A percentile compares a stretch with the other conserved stretches of the same genome.
Conservation (phyloP, 2,888 invertebrate genomes). For the Sicus ferrugineus region DNA sequence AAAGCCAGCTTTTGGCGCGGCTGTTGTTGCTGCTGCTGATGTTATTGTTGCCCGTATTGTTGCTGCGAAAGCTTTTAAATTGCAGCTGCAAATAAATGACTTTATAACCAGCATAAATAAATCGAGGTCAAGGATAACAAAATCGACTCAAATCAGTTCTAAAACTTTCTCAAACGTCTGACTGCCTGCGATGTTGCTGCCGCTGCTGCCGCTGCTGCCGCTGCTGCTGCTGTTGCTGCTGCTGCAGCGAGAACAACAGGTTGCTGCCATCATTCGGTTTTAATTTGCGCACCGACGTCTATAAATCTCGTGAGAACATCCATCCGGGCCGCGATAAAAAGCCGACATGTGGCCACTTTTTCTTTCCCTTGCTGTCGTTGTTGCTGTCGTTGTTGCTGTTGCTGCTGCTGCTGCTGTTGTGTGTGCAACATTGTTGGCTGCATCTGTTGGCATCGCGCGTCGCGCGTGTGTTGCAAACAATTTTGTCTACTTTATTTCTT, state of each 20-base stretch:
- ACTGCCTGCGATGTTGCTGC: background rate
- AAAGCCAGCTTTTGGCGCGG: background rate
- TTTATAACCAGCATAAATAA: background rate
- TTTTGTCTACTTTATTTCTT: slow-evolving; percentile 22
- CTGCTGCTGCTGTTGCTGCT: background rate
- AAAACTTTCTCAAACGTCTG: background rate
- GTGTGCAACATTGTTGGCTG: background rate
- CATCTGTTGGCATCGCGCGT: no score
- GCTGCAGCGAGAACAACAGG: slow-evolving; percentile 9
- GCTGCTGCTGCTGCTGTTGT: background rate
- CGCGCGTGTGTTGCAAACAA: slow-evolving; percentile 4
- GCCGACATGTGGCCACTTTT: slow-evolving; percentile 8
- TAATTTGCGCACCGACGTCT: slow-evolving; percentile 20
- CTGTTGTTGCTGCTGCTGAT: background rate
- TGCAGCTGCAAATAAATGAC: background rate
- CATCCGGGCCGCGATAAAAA: slow-evolving; percentile 6
- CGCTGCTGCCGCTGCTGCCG: background rate
- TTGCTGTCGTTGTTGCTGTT: background rate
- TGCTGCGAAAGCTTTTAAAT: background rate
- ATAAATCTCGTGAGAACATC: slow-evolving; percentile 29
- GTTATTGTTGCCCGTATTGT: no score
- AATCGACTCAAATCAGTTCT: background rate
- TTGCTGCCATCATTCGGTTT: no score
- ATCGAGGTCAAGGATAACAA: slow-evolving; percentile 52
- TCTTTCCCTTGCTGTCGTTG: background rate